Conservation (phyloP, 2,888 invertebrate genomes). For the Leptodirus hochenwartii region DNA sequence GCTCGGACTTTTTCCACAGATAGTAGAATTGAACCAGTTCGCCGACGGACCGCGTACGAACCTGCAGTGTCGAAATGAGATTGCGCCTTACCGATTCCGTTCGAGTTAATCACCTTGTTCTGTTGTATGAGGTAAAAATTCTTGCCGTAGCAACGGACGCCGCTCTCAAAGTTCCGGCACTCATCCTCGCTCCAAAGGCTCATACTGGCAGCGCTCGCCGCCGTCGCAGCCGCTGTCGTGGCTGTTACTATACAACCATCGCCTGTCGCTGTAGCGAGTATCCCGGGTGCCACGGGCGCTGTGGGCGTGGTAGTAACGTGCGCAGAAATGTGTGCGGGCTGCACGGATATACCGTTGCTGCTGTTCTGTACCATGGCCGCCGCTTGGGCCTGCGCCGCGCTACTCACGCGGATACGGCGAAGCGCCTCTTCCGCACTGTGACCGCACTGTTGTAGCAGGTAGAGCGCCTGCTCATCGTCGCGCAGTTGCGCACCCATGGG, state of each 20-base stretch:
- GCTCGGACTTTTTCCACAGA: conserved; percentile 96
- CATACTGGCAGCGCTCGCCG: conserved; percentile 51
- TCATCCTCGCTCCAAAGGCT: conserved; percentile 95
- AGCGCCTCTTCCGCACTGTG: conserved; percentile 90
- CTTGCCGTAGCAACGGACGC: conserved; percentile 83
- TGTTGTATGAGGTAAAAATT: conserved; percentile 90
- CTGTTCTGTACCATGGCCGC: too few species aligned
- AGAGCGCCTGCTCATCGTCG: conserved; percentile 82
- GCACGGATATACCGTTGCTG: conserved; percentile 41
- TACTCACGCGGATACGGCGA: conserved; percentile 53
- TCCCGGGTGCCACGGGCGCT: too few species aligned
- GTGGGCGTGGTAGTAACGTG: too few species aligned
- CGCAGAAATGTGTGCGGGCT: too few species aligned
- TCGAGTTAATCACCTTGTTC: conserved; percentile 49
- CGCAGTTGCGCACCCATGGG: conserved; percentile 59
- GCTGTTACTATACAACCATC: too few species aligned
- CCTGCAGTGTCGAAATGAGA: conserved; percentile 27
- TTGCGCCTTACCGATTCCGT: background rate
- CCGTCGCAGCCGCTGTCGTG: too few species aligned
- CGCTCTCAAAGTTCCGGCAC: conserved; percentile 91
- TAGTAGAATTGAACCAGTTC: conserved; percentile 94
- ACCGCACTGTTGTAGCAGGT: conserved; percentile 79
- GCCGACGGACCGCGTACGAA: conserved; percentile 83
- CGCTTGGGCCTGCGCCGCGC: too few species aligned
- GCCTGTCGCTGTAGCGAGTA: too few species aligned